Conservation (phyloP, 2,797 vertebrate species). For the Capromys pilorides region DNA sequence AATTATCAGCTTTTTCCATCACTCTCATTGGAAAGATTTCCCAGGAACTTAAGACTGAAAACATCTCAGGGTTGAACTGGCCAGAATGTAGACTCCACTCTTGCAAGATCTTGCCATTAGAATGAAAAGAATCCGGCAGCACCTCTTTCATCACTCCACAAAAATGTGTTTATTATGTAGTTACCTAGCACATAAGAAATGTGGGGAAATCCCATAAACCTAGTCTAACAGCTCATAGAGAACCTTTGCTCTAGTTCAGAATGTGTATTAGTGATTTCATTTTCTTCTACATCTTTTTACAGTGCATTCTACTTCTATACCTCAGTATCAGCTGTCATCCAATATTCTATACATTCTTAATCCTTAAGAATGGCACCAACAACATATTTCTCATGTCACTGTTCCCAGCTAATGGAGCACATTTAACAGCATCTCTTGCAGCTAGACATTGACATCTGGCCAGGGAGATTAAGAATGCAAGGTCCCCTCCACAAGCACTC, state of each 20-base stretch:
- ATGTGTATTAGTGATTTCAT: background rate
- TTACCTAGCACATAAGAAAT: background rate
- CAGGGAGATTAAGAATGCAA: background rate
- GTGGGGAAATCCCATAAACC: background rate
- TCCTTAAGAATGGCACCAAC: background rate
- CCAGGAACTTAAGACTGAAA: background rate
- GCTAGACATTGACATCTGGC: background rate
- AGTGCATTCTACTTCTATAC: background rate
- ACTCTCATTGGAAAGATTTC: background rate
- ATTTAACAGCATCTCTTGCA: conserved; percentile 7
- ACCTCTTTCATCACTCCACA: background rate
- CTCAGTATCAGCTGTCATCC: background rate
- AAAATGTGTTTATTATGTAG: background rate
- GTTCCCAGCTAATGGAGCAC: background rate
- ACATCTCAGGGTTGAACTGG: background rate
- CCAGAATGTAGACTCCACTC: background rate
- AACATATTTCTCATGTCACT: background rate
- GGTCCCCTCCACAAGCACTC: background rate
- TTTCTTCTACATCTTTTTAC: background rate
- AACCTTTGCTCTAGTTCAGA: background rate
- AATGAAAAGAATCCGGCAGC: background rate
- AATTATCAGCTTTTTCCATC: background rate
- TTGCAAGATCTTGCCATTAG: background rate
- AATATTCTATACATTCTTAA: background rate
- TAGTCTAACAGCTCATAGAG: background rate